These are phyloP conservation scores for Polyodon spathula DNA, from an alignment of 2,113 vertebrate species.

Conservation along the genomic window DNA sequence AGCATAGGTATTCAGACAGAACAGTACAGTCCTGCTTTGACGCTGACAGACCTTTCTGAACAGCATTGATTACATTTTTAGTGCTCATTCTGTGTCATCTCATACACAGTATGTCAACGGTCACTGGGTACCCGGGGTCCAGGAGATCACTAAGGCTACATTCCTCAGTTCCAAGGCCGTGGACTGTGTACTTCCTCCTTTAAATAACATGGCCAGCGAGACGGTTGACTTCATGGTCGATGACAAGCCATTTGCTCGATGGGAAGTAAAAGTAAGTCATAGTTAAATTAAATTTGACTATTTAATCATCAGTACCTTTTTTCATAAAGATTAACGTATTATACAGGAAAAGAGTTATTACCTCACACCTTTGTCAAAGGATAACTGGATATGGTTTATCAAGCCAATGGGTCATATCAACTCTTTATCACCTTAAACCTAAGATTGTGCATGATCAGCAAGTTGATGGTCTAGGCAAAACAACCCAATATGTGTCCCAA, in stretches of 20 bases:
- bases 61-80: neutral
- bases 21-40: neutral
- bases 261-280: slow-evolving; percentile 68
- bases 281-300: neutral
- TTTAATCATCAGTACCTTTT: no score
- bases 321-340: no score
- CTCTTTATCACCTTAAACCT: no score
- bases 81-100: neutral
- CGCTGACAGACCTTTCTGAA: neutral
- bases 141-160: slow-evolving; percentile 53
- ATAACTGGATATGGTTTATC: no score
- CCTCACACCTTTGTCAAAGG: no score
- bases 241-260: slow-evolving; percentile 55
- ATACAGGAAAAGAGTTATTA: no score
- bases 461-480: no score
- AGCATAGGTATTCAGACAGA: no score
- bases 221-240: slow-evolving; percentile 50
- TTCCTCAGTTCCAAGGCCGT: slow-evolving; percentile 64
- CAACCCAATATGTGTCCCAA: no score
- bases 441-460: no score
- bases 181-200: slow-evolving; percentile 57
- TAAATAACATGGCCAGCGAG: slow-evolving; percentile 41
- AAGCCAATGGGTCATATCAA: no score
- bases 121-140: slow-evolving; percentile 49
- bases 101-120: slow-evolving; percentile 43